Evolutionary conservation across 2,888 invertebrate species (phyloP), one percentile per base, ranked within the genome.

Genomic region (Caenorhabditis macrosperma): DNA sequence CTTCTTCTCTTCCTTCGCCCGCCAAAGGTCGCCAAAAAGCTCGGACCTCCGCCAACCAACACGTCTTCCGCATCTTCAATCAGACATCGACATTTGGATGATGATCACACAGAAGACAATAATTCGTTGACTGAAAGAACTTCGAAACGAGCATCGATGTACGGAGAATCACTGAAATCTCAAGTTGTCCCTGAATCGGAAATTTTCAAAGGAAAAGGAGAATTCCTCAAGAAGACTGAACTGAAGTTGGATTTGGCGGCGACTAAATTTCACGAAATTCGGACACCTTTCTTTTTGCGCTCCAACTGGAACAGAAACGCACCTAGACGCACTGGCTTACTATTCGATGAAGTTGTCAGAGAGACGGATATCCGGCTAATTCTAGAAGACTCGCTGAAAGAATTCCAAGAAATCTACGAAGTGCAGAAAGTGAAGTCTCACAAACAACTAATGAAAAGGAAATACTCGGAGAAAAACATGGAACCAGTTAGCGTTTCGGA

Each of bases 121-220:
- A 24, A 35, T 9, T 78, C 78, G 41, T 48, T 72, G 61, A 78
- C 78, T 0, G 78, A 78, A 20, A 50, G 66, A 55, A 72, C 66
- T 5, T 71, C 71, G n/a, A 78, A 78, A 46, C 41, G 78, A 67
- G 66, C 71, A 2, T 78, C 78, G 9, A 17, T 72, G 0, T 55
- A 54, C 26, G 78, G 78, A 24, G 78, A 78, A 17, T 69, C 66
- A 0, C 24, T 72, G 2, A 72, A 46, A 55, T 69, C 68, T 3
- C 59, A 61, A 22, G 38, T 17, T 0, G 35, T 66, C 7, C 52
- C 33, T 0, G 78, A 78, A 41, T 78, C 78, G 9, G 78, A 78
- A 28, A 72, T 78, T 57, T 78, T 78, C 66, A 78, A 66, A 48
- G 60, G 71, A 20, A 71, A 71, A 28, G 78, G 78, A 78, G 66